Percentiles rank a stretch among this genome's conserved stretches.
Evolutionary conservation across 2,888 invertebrate species (phyloP).

Genomic region (Myopa testacea): DNA sequence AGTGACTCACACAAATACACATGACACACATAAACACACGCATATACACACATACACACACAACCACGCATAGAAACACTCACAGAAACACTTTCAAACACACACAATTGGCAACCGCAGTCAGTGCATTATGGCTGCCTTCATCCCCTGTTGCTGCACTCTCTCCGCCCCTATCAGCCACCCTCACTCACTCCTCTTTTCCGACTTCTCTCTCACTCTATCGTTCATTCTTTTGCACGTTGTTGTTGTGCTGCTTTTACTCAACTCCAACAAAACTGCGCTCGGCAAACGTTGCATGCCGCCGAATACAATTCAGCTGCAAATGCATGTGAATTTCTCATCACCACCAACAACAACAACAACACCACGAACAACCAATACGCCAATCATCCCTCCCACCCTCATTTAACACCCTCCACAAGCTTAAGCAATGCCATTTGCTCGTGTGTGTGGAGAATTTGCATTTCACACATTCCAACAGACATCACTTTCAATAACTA

Average conservation of each 20-base stretch:
- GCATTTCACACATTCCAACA: slow-evolving; percentile 12
- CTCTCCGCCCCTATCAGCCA: slow-evolving; percentile 37
- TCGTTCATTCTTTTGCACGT: no score
- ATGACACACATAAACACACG: slow-evolving; percentile 16
- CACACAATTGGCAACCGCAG: slow-evolving; percentile 5
- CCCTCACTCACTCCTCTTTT: no score
- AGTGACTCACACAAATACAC: slow-evolving; percentile 34
- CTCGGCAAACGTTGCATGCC: neutral
- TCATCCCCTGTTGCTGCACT: neutral
- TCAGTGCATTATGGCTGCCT: slow-evolving; percentile 18
- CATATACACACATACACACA: neutral
- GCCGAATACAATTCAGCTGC: neutral
- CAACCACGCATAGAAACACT: slow-evolving; percentile 10
- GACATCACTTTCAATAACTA: no score
- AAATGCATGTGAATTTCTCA: slow-evolving; percentile 32
- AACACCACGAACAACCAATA: no score
- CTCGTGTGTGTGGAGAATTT: slow-evolving; percentile 14
- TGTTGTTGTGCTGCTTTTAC: slow-evolving; percentile 11
- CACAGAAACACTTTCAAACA: slow-evolving; percentile 6
- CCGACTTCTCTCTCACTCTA: no score
- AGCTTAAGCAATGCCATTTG: neutral
- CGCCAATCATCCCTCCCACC: neutral
- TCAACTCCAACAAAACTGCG: slow-evolving; percentile 17
- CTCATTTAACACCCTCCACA: no score
- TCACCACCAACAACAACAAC: neutral